phyloP scores from a whole-genome alignment of 2,797 vertebrate species.

The Xenopus petersii region DNA sequence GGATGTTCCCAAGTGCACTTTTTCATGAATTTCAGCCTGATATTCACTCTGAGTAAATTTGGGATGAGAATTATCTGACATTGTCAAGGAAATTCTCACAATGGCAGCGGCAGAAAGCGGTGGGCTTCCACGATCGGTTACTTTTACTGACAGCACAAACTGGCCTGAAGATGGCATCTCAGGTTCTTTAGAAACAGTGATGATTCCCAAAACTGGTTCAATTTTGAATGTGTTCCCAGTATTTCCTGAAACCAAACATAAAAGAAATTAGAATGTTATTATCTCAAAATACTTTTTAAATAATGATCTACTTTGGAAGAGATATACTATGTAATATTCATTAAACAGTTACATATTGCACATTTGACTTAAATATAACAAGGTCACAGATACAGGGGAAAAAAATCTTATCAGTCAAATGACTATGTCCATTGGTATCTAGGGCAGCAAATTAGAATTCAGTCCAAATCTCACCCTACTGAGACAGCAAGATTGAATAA shows the following conservation, averaged over 20 bases:
- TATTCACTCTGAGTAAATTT: conserved; percentile 89
- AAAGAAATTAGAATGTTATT: conserved; percentile 11
- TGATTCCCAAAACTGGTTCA: conserved; percentile 89
- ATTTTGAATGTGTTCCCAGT: conserved; percentile 87
- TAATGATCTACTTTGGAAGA: background rate
- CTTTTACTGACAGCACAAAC: conserved; percentile 89
- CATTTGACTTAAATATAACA: no score
- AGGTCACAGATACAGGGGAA: no score
- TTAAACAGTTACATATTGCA: no score
- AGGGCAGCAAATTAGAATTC: no score
- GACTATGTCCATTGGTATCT: no score
- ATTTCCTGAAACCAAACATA: conserved; percentile 75
- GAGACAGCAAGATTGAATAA: no score
- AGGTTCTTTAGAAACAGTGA: conserved; percentile 83
- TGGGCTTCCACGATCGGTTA: conserved; percentile 82
- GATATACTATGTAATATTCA: no score
- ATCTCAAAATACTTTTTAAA: background rate
- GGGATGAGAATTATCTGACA: conserved; percentile 90
- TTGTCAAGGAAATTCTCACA: conserved; percentile 84
- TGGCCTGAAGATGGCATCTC: conserved; percentile 84
- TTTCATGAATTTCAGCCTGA: conserved; percentile 87
- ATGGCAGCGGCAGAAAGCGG: conserved; percentile 83
- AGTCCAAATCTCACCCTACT: no score
- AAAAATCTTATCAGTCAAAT: no score
- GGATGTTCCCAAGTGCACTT: conserved; percentile 80